Evolutionary conservation across 2,888 invertebrate species (phyloP), one percentile per base, ranked within the genome.

Genomic region (Microctonus brassicae): DNA sequence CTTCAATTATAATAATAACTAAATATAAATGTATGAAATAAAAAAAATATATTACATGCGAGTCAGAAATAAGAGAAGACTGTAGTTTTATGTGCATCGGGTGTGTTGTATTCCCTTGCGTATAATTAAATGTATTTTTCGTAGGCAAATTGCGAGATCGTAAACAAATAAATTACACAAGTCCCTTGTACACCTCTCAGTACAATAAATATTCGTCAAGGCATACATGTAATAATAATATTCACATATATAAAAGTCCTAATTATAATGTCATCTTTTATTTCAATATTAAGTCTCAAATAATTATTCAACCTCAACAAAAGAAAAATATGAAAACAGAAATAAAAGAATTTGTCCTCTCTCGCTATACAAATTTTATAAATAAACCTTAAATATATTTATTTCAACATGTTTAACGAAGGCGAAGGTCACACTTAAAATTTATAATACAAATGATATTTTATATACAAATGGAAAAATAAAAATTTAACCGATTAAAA

Each of bases 71-170:
- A 29, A 29, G 26, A 57, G 26, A 57, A 57, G n/a, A 57, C 24
- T 13, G 29, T 13, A 29, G 13, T n/a, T n/a, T 24, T 17, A 24
- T 57, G 29, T 57, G 57, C 26, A 53, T 53, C 57, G 29, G 57
- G 26, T 29, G n/a, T 57, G n/a, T 29, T 29, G 57, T 57, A 57
- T 26, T 57, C 57, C 63, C 63, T 63, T 24, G 47, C 63, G 63
- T 47, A 47, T 63, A 63, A 42, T 47, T 42, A 63, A 63, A 63
- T 17, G 24, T 47, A 63, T n/a, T 42, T 42, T 47, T 47, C 47
- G 63, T 63, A 47, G 63, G 63, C 63, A 47, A 24, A 63, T 63
- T 47, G 42, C 42, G 39, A 63, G 63, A 63, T 42, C 63, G 63
- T 63, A 63, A 63, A 63, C 63, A 63, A 63, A 47, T 63, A 42